Base-by-base conservation (phyloP, 2,113 vertebrate genomes). In the Sinosuthora webbiana region DNA sequence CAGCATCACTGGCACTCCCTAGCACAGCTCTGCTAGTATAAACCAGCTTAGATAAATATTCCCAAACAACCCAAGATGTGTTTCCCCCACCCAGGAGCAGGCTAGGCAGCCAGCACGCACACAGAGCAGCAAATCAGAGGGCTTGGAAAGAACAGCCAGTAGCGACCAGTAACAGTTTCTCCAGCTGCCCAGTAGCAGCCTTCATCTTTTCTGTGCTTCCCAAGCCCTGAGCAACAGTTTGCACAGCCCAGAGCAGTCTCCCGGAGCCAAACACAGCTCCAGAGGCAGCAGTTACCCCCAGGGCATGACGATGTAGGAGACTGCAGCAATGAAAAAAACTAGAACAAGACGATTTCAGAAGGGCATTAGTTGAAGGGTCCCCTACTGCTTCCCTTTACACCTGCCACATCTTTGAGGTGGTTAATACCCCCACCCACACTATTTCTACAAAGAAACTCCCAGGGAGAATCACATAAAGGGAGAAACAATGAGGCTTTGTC, bases 401-500 rank as follows among this genome's bases (percentile, higher is more conserved):
- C 33, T 81, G 25, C 27, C 33, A 59, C 63, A 13, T 76, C 41
- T 90, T 64, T 69, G 33, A 87, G 24, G 27, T 68, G 45, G 28
- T 84, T 91, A 76, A 86, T 83, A 77, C 24, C 23, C 42, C 44
- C 55, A 45, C 10, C 14, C 52, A 68, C 73, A 21, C 22, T 70
- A 53, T 77, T 94, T 93, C 71, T 83, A 44, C 39, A 78, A 62
- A 50, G 41, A 68, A 64, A 56, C 33, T 85, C 57, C 7, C 82
- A 89, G 77, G 70, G 81, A 88, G n/a, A 80, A 42, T 16, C 11
- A 30, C 33, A 70, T 55, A 86, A 87, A 77, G 23, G 35, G 47
- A 95, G 78, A 94, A 93, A 86, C 39, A 93, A 79, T 53, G 45
- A 71, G 30, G 24, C 63, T 95, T 92, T 83, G 17, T 80, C 64